Evolutionary conservation across 2,797 vertebrate species (phyloP).

Genomic region (Hippoglossus hippoglossus): DNA sequence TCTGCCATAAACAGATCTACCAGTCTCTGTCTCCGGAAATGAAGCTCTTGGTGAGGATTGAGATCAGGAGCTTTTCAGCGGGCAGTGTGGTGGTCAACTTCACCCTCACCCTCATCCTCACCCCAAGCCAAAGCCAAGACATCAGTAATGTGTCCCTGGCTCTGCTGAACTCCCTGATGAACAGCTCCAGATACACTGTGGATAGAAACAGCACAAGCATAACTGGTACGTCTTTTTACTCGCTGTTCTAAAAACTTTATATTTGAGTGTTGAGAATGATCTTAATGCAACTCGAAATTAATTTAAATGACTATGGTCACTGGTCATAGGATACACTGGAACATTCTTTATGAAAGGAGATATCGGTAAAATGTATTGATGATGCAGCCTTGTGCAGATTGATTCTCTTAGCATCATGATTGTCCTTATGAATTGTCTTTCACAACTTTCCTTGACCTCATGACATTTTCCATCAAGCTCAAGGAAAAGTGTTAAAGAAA

Average conservation of each 20-base stretch:
- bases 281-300: no score
- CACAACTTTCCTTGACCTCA: neutral
- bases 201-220: conserved; percentile 75
- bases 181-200: conserved; percentile 75
- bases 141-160: conserved; percentile 62
- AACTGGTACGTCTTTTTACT: conserved; percentile 68
- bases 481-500: neutral
- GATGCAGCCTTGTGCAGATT: no score
- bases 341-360: no score
- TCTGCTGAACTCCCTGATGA: conserved; percentile 80
- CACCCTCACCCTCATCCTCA: conserved; percentile 66
- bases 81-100: conserved; percentile 87
- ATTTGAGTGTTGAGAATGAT: neutral
- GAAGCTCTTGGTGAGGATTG: conserved; percentile 78
- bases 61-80: conserved; percentile 72
- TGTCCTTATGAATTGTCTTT: neutral
- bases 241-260: neutral
- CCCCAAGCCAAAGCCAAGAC: conserved; percentile 56
- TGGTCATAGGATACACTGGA: no score
- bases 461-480: no score
- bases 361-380: no score
- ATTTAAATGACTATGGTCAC: no score
- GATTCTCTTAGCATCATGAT: no score
- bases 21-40: conserved; percentile 71
- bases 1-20: conserved; percentile 76